Evolutionary conservation across 2,797 vertebrate genomes (phyloP).

Genomic region (Antrozous pallidus): DNA sequence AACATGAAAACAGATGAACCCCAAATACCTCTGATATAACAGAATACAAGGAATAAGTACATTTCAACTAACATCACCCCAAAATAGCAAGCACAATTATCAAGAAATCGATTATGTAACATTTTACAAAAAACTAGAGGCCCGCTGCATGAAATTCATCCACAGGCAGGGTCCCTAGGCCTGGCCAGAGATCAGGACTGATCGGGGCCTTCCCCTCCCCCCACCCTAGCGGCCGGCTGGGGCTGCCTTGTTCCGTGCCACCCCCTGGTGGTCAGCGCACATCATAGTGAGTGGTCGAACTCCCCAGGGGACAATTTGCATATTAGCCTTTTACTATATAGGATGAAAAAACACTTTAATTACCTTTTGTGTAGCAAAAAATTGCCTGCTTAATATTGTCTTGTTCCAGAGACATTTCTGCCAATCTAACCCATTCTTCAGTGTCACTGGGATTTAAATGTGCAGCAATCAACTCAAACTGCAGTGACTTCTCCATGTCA

Average conservation of each 20-base stretch:
- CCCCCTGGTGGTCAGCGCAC: too few species aligned
- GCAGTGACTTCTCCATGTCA: constrained; percentile 94
- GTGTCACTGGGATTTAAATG: constrained; percentile 97
- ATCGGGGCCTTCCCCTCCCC: too few species aligned
- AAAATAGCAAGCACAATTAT: background rate
- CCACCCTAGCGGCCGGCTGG: too few species aligned
- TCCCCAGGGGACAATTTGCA: too few species aligned
- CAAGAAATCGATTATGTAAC: background rate
- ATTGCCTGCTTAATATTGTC: constrained; percentile 97
- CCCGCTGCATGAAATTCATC: too few species aligned
- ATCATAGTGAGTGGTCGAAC: too few species aligned
- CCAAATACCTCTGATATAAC: background rate
- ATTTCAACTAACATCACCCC: background rate
- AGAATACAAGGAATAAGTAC: background rate
- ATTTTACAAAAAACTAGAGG: background rate
- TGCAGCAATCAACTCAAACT: constrained; percentile 96
- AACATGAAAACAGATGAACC: background rate
- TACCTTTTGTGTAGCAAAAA: constrained; percentile 96
- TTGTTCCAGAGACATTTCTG: constrained; percentile 97
- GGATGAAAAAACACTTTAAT: background rate
- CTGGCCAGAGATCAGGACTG: too few species aligned
- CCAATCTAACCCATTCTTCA: constrained; percentile 96
- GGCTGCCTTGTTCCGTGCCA: too few species aligned
- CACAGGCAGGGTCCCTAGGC: too few species aligned
- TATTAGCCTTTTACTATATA: too few species aligned